Percentiles rank a stretch among this genome's conserved stretches.
Conservation (phyloP, 2,888 invertebrate species). For the Nomada ferruginata region DNA sequence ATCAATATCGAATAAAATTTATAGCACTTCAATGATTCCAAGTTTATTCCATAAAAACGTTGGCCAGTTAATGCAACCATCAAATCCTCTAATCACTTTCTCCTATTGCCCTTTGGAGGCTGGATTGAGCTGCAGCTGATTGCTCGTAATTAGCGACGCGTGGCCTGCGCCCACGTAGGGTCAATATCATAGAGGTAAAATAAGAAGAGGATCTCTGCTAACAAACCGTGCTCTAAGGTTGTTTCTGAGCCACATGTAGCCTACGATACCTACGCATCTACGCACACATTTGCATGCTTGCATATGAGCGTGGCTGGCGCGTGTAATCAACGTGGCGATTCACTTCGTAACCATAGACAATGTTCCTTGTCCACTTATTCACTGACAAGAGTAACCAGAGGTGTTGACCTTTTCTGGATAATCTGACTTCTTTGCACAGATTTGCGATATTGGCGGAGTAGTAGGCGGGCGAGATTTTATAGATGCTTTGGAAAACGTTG, state of each 20-base stretch:
- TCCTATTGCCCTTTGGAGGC: conserved; percentile 74
- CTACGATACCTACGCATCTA: conserved; percentile 61
- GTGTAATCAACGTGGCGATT: conserved; percentile 64
- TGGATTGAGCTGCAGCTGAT: conserved; percentile 78
- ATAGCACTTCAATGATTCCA: not conserved
- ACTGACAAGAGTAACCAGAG: not conserved
- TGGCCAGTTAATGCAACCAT: conserved; percentile 65
- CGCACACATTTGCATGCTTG: conserved; percentile 46
- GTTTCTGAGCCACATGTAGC: conserved; percentile 57
- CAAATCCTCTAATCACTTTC: conserved; percentile 79
- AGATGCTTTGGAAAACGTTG: too few relatives aligned
- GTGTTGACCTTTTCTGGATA: too few relatives aligned
- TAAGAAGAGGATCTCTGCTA: conserved; percentile 62
- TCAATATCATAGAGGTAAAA: conserved; percentile 66
- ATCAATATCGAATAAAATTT: too few relatives aligned
- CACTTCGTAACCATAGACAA: conserved; percentile 40
- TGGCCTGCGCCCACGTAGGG: conserved; percentile 81
- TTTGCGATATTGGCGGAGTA: conserved; percentile 17
- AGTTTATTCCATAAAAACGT: conserved; percentile 3
- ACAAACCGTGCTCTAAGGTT: conserved; percentile 68
- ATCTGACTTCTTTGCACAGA: conserved; percentile 1
- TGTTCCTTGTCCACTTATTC: conserved; percentile 3
- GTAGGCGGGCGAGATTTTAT: not conserved
- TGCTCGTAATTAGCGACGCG: conserved; percentile 83
- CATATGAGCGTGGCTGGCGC: conserved; percentile 12